Percentiles rank a stretch among this genome's conserved stretches.
These are phyloP conservation scores for Dasyprocta punctata DNA, from an alignment of 2,113 vertebrate species.

Conservation along the genomic window DNA sequence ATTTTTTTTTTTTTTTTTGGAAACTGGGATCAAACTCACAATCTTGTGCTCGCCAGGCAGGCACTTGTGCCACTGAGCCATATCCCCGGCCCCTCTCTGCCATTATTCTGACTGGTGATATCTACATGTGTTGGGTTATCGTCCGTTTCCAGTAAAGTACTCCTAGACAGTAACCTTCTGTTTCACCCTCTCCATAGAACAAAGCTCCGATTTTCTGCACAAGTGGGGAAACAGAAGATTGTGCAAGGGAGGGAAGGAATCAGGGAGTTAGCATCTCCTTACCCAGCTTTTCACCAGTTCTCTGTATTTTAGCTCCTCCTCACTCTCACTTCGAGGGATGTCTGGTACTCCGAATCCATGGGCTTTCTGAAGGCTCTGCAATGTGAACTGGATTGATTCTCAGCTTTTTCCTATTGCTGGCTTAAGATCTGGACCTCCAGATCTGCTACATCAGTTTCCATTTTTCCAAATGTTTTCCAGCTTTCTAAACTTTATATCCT, in stretches of 20 bases:
- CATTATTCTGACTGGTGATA: background rate
- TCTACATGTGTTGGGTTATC: background rate
- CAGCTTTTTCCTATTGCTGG: background rate
- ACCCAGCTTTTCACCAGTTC: background rate
- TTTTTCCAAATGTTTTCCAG: slow-evolving; percentile 17
- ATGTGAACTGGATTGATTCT: background rate
- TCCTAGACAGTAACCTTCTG: background rate
- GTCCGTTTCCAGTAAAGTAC: background rate
- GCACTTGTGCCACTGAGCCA: no score
- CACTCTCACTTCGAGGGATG: background rate
- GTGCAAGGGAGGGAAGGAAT: background rate
- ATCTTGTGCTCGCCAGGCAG: no score
- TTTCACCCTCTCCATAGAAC: slow-evolving; percentile 4
- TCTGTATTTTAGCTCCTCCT: background rate
- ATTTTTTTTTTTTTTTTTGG: no score
- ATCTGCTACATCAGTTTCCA: background rate
- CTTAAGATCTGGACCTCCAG: background rate
- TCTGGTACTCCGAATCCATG: background rate
- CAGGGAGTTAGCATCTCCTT: background rate
- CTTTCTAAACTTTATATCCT: background rate
- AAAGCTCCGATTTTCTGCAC: background rate
- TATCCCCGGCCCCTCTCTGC: background rate
- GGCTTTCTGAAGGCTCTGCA: background rate
- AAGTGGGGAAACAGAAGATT: background rate
- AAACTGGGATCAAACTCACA: no score